A percentile compares a stretch with the other conserved stretches of the same genome.
Evolutionary conservation across 1,140 invertebrate genomes (phyloP).

Genomic region (Drosophila sucinea): DNA sequence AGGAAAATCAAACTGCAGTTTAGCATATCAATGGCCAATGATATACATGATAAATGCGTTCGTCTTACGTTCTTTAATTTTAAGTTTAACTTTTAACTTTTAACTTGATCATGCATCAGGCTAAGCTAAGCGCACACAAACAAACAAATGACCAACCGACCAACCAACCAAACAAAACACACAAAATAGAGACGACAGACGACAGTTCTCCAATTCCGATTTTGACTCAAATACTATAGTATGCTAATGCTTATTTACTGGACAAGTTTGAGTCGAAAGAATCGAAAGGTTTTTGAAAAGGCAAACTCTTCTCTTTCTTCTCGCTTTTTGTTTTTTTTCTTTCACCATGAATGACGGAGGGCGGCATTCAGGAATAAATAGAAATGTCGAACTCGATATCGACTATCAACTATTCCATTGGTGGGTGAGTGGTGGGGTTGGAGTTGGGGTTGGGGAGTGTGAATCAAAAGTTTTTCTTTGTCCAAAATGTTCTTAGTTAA

Average conservation of each 20-base stretch:
- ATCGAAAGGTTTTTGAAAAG: conserved; percentile 33
- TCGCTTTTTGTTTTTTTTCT: no score
- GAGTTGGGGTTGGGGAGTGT: not conserved
- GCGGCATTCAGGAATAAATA: conserved; percentile 44
- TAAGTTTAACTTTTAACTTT: conserved; percentile 1
- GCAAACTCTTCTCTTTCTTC: conserved; percentile 19
- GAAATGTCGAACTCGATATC: conserved; percentile 40
- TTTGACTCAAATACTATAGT: conserved; percentile 6
- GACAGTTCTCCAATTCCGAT: not conserved
- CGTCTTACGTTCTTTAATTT: conserved; percentile 11
- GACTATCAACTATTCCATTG: not conserved
- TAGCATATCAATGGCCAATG: conserved; percentile 53
- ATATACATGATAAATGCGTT: conserved; percentile 58
- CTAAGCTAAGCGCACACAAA: conserved; percentile 51
- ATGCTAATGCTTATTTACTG: conserved; percentile 78
- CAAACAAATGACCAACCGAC: conserved; percentile 18
- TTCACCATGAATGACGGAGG: conserved; percentile 51
- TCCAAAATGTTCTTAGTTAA: not conserved
- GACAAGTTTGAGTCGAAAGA: conserved; percentile 45
- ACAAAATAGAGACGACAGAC: conserved; percentile 38
- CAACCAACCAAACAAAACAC: conserved; percentile 24
- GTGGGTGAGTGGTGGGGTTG: conserved; percentile 24
- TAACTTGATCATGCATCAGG: conserved; percentile 3
- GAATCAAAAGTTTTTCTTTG: conserved; percentile 23
- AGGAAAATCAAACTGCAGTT: conserved; percentile 53